These are phyloP conservation scores for Alethe diademata DNA, from an alignment of 2,113 vertebrate genomes.

Conservation along the genomic window DNA sequence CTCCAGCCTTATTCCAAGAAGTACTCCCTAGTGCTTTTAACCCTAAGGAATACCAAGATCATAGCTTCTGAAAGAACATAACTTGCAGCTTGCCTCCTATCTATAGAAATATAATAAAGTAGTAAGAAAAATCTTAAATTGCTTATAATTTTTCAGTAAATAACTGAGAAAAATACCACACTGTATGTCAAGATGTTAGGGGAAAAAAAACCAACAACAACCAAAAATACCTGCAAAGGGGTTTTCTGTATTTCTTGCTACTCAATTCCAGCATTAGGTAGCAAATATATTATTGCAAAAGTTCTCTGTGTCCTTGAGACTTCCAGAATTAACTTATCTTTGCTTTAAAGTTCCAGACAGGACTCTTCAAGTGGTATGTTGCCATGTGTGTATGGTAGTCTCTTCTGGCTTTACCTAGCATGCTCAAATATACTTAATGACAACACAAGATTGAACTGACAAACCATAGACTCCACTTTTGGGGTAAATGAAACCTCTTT, in stretches of 20 bases:
- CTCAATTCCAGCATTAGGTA: neutral
- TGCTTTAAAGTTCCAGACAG: neutral
- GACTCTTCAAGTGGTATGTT: neutral
- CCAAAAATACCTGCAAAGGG: accelerated
- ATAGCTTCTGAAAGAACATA: neutral
- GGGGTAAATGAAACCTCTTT: neutral
- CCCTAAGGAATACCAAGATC: neutral
- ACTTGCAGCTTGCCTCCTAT: neutral
- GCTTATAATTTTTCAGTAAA: neutral
- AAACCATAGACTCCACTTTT: neutral
- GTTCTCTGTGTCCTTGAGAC: neutral
- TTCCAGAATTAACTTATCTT: neutral
- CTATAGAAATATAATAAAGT: neutral
- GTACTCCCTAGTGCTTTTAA: neutral
- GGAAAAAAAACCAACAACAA: neutral
- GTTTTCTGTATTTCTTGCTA: neutral
- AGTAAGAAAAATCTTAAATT: neutral
- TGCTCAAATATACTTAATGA: neutral
- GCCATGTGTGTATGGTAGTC: neutral
- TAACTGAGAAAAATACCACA: neutral
- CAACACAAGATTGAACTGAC: neutral
- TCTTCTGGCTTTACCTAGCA: neutral
- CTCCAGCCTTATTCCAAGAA: neutral
- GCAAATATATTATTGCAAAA: neutral
- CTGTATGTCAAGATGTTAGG: neutral